Conservation (phyloP, 2,888 invertebrate species). For the Dusona sp. region DNA sequence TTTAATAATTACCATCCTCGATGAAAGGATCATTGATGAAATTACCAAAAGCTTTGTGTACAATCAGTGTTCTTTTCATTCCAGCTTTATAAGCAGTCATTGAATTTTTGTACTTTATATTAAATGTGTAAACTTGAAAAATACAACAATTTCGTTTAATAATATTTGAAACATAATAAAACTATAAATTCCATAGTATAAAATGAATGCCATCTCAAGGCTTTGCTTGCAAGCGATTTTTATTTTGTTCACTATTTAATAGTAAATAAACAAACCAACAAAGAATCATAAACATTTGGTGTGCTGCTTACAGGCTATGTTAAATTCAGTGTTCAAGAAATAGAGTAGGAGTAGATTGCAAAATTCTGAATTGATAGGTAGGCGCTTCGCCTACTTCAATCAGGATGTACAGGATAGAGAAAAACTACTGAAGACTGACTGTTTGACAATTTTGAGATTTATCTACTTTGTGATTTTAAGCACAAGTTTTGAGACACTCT, state of each 20-base stretch:
- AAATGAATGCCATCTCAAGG: not conserved
- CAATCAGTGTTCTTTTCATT: not conserved
- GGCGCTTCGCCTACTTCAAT: too few relatives aligned
- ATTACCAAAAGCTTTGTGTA: constrained; percentile 34
- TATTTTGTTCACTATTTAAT: not conserved
- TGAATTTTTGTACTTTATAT: not conserved
- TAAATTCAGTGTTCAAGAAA: too few relatives aligned
- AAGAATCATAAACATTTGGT: too few relatives aligned
- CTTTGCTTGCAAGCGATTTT: not conserved
- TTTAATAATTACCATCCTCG: constrained; percentile 51
- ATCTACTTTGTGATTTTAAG: not conserved
- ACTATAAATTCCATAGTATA: not conserved
- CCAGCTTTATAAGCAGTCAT: not conserved
- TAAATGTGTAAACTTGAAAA: not conserved
- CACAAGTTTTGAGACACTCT: not conserved
- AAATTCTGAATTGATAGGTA: too few relatives aligned
- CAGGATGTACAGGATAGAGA: too few relatives aligned
- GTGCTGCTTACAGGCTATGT: too few relatives aligned
- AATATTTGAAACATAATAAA: not conserved
- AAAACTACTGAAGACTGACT: not conserved
- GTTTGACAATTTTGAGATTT: not conserved
- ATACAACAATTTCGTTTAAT: not conserved
- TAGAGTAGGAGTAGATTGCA: not conserved
- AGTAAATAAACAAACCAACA: not conserved
- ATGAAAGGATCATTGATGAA: constrained; percentile 40